Evolutionary conservation across 2,888 invertebrate species (phyloP), one percentile per base, ranked within the genome.

Genomic region (Pachycephus smyrnensis): DNA sequence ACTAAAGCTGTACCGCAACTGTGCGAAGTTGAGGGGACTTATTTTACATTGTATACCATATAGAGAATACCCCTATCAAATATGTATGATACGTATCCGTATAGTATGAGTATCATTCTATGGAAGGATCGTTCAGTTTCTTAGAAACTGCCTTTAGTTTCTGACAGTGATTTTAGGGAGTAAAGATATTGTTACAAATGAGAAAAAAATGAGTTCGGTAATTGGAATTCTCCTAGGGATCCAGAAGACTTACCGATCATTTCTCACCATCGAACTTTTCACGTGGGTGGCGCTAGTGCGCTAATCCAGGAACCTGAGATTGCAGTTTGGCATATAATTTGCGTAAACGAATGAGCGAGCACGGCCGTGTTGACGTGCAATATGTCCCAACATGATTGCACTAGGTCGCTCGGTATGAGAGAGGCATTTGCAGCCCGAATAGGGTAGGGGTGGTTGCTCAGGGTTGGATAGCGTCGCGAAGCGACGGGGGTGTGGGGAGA

Each of bases 311-410:
- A 55, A 23, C 9, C 55, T 23, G 55, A 55, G 55, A 55, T 55
- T 55, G 55, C 81, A 84, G 82, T 88, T 90, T 90, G 91, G 90
- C 90, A 91, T 90, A 90, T 91, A 87, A 90, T 91, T 90, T 90
- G 88, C 83, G 87, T 84, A 87, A 90, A 91, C 87, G 90, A 90
- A 91, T 88, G 91, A 91, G 88, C 87, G 83, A 85, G 84, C 88
- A 85, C 82, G 83, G 81, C 80, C 87, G 86, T 86, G 90, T 89
- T 91, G 91, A 91, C 90, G 89, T 89, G 90, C 88, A 89, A 91
- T 91, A 90, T 90, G 90, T 91, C 88, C 86, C 83, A 80, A 83
- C 84, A 84, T 85, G 83, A 84, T 85, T 85, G 83, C 82, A 79
- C 75, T 36, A 73, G 15, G 55, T 69, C 68, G 32, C 55, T 32